These are phyloP conservation scores for Leucophenga varia DNA, from an alignment of 1,140 invertebrate species.

Conservation along the genomic window DNA sequence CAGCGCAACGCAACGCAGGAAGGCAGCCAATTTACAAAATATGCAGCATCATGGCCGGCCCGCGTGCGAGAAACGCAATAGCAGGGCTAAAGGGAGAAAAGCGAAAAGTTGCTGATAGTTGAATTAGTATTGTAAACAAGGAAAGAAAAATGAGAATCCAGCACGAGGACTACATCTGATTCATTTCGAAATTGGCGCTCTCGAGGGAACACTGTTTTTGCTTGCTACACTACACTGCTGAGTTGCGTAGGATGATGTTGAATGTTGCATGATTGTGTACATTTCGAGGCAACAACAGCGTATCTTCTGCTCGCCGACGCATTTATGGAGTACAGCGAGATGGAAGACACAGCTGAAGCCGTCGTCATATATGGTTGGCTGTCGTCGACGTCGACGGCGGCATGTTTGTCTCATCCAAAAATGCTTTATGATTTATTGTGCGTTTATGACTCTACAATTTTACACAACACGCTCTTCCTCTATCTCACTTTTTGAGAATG, in stretches of 20 bases:
- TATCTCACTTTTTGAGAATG: not conserved
- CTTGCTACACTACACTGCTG: slow-evolving; percentile 1
- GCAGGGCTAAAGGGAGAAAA: too few relatives aligned
- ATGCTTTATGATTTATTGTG: slow-evolving; percentile 49
- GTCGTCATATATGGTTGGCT: too few relatives aligned
- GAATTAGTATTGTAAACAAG: too few relatives aligned
- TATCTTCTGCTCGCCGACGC: slow-evolving; percentile 10
- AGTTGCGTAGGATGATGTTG: slow-evolving; percentile 30
- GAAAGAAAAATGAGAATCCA: too few relatives aligned
- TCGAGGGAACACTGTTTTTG: slow-evolving; percentile 24
- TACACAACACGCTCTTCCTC: slow-evolving; percentile 8
- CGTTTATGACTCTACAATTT: slow-evolving; percentile 50
- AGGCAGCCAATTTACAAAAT: slow-evolving; percentile 55
- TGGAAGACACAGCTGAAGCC: too few relatives aligned
- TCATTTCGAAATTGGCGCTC: slow-evolving; percentile 37
- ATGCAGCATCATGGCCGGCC: slow-evolving; percentile 33
- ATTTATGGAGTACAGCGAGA: too few relatives aligned
- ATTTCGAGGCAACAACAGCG: too few relatives aligned
- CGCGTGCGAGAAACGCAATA: too few relatives aligned
- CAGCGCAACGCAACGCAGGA: slow-evolving; percentile 10
- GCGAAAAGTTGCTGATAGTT: too few relatives aligned
- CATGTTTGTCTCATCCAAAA: slow-evolving; percentile 47
- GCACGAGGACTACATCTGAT: too few relatives aligned
- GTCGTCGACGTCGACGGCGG: too few relatives aligned
- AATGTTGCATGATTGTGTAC: slow-evolving; percentile 21